Percentiles rank a stretch among this genome's conserved stretches.
Evolutionary conservation across 2,113 vertebrate species (phyloP).

Genomic region (Poeciliopsis occidentalis): DNA sequence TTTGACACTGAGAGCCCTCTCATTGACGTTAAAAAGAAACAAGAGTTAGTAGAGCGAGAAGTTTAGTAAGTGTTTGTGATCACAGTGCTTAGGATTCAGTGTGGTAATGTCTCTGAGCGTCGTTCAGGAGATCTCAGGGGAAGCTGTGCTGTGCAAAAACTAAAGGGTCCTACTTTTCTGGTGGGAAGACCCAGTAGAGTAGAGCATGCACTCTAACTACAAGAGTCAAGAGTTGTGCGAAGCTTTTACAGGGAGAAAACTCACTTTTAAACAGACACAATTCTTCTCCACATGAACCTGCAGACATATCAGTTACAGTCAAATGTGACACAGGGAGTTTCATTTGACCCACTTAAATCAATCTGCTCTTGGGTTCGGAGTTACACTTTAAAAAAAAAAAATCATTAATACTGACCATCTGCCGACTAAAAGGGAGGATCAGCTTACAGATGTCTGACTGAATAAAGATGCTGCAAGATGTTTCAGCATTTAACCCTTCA

Average conservation of each 20-base stretch:
- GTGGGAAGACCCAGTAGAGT: conserved; percentile 65
- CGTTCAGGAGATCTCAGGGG: conserved; percentile 23
- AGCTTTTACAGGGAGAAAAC: conserved; percentile 73
- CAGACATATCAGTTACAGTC: conserved; percentile 78
- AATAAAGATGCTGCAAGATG: conserved; percentile 50
- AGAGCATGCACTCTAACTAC: conserved; percentile 81
- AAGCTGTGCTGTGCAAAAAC: conserved; percentile 50
- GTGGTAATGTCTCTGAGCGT: conserved; percentile 34
- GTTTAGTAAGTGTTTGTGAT: conserved; percentile 74
- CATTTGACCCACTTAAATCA: too few species aligned
- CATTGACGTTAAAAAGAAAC: conserved; percentile 43
- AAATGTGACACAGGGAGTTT: too few species aligned
- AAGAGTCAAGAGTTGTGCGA: conserved; percentile 70
- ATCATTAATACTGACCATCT: conserved; percentile 61
- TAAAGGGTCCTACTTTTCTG: conserved; percentile 62
- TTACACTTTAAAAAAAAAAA: too few species aligned
- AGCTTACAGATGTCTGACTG: conserved; percentile 51
- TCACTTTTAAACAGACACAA: conserved; percentile 79
- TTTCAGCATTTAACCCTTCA: conserved; percentile 42
- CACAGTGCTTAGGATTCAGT: conserved; percentile 28
- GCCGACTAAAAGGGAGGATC: conserved; percentile 56
- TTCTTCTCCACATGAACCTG: conserved; percentile 80
- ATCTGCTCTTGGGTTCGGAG: too few species aligned
- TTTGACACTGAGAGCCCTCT: conserved; percentile 48
- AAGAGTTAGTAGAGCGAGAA: conserved; percentile 81